Evolutionary conservation across 2,888 invertebrate species (phyloP).

Genomic region (Sinotaia quadrata): DNA sequence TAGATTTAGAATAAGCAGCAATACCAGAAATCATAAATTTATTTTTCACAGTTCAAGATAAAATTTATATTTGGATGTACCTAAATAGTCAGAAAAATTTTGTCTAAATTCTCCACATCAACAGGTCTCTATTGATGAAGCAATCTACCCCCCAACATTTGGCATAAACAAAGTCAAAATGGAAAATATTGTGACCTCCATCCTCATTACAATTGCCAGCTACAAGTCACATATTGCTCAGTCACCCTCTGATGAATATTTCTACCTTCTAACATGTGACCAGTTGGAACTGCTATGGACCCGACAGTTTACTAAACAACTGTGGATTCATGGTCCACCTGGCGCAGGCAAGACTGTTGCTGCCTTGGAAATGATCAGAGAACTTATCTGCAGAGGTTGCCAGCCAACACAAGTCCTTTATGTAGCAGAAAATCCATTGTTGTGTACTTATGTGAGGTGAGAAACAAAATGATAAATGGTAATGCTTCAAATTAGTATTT

Average conservation of each 20-base stretch:
- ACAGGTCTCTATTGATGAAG: constrained; percentile 30
- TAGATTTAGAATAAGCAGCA: no score
- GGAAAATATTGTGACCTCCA: constrained; percentile 47
- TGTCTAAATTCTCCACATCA: background rate
- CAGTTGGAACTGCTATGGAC: constrained; percentile 61
- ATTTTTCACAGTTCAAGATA: no score
- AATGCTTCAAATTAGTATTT: no score
- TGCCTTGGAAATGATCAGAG: constrained; percentile 54
- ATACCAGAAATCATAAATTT: no score
- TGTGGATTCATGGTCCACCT: constrained; percentile 63
- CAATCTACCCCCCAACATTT: constrained; percentile 54
- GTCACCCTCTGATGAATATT: constrained; percentile 33
- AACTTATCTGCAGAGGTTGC: constrained; percentile 51
- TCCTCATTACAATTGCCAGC: constrained; percentile 51
- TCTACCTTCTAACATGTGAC: constrained; percentile 58
- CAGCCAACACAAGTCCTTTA: constrained; percentile 48
- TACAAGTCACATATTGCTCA: constrained; percentile 42
- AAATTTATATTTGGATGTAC: no score
- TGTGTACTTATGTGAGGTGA: constrained; percentile 59
- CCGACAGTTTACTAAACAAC: constrained; percentile 55
- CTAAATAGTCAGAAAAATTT: no score
- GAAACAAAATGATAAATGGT: no score
- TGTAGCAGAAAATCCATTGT: constrained; percentile 57
- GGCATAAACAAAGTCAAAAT: constrained; percentile 39
- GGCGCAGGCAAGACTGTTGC: constrained; percentile 60